Conservation (phyloP, 2,888 invertebrate genomes). For the Allacma fusca region DNA sequence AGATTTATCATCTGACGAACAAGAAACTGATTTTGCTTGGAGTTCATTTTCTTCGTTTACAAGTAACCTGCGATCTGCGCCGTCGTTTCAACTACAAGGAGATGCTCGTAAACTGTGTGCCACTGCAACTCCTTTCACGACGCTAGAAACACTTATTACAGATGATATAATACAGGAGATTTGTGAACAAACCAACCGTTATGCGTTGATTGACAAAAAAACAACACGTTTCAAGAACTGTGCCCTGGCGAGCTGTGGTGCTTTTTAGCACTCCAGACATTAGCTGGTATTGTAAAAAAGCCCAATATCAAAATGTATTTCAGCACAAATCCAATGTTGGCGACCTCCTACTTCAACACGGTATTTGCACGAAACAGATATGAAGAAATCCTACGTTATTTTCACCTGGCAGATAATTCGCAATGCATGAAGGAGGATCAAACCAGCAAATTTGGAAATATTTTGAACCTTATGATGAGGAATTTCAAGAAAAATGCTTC, state of each 20-base stretch:
- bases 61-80: no score
- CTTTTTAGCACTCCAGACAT: background rate
- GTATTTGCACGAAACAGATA: background rate
- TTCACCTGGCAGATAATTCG: background rate
- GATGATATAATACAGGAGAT: background rate
- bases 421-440: background rate
- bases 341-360: background rate
- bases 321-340: background rate
- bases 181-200: background rate
- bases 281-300: background rate
- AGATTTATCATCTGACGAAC: no score
- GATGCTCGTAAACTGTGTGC: background rate
- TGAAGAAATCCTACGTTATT: slow-evolving; percentile 9
- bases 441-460: background rate
- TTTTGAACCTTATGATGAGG: background rate
- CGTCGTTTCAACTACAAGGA: background rate
- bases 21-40: no score
- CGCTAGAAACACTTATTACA: background rate
- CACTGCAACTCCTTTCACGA: background rate
- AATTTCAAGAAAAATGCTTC: background rate
- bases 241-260: background rate
- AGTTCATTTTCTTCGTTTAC: no score
- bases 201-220: background rate
- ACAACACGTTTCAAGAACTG: background rate
- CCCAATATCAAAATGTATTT: background rate